Evolutionary conservation across 2,888 invertebrate genomes (phyloP).

Genomic region (Philhelius pedissequus): DNA sequence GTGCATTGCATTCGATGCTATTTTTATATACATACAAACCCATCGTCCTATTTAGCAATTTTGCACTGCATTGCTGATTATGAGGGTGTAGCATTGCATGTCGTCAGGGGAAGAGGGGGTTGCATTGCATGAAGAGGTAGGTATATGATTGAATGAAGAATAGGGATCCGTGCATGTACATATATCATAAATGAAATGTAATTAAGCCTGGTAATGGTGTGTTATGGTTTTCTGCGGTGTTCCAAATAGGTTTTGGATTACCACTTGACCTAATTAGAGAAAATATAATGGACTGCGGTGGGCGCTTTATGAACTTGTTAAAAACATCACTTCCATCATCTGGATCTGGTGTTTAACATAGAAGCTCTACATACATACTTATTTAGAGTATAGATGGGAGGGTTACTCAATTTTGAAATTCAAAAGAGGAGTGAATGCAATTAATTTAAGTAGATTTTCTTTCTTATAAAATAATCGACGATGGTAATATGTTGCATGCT

Average conservation of each 20-base stretch:
- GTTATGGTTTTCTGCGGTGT: neutral
- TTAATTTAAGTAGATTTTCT: constrained; percentile 1
- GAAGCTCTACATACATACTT: too few species aligned
- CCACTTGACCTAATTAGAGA: constrained; percentile 64
- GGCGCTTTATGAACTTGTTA: constrained; percentile 4
- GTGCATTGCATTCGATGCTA: neutral
- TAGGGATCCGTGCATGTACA: constrained; percentile 13
- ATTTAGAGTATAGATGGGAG: neutral
- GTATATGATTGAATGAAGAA: constrained; percentile 18
- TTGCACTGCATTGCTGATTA: constrained; percentile 5
- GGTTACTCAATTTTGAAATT: constrained; percentile 13
- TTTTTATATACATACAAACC: neutral
- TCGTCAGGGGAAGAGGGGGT: neutral
- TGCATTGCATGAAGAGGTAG: neutral
- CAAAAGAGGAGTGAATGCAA: neutral
- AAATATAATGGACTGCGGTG: neutral
- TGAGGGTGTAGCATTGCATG: constrained; percentile 44
- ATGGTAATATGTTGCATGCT: too few species aligned
- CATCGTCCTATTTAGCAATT: constrained; percentile 12
- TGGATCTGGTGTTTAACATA: neutral
- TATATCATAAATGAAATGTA: constrained; percentile 31
- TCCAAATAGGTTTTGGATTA: constrained; percentile 32
- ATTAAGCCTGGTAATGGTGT: constrained; percentile 10
- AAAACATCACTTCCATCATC: neutral
- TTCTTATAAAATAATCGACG: neutral